Percentiles rank a stretch among this genome's conserved stretches.
These are phyloP conservation scores for Netelia inedita DNA, from an alignment of 2,888 invertebrate genomes.

Conservation along the genomic window DNA sequence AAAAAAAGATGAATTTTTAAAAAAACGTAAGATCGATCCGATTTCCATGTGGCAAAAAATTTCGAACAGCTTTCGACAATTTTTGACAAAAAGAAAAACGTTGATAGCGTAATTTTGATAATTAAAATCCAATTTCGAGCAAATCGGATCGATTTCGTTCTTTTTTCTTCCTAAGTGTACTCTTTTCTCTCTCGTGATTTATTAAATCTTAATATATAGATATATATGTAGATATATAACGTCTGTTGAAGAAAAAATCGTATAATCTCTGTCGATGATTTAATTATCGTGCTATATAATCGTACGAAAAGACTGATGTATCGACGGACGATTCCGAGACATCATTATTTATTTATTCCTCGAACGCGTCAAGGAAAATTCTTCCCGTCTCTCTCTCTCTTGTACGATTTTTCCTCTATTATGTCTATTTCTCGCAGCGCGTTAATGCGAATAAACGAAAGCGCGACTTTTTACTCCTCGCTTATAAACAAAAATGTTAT, in stretches of 20 bases:
- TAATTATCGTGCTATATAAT: constrained; percentile 68
- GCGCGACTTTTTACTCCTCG: constrained; percentile 65
- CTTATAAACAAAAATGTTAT: constrained; percentile 65
- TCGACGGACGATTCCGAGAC: constrained; percentile 72
- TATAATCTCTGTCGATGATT: constrained; percentile 5
- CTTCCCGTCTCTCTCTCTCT: not conserved
- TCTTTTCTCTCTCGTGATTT: not conserved
- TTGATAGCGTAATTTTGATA: not conserved
- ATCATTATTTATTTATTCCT: constrained; percentile 50
- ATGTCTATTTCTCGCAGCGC: not conserved
- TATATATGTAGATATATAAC: no score
- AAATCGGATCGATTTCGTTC: no score
- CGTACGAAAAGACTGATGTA: constrained; percentile 81
- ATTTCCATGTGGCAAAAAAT: not conserved
- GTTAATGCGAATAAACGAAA: constrained; percentile 10
- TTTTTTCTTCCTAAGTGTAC: not conserved
- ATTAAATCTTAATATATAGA: not conserved
- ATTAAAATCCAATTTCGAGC: not conserved
- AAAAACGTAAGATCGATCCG: not conserved
- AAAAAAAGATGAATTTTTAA: not conserved
- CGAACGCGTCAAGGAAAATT: not conserved
- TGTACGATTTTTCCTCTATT: not conserved
- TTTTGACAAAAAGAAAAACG: not conserved
- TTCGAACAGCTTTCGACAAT: not conserved
- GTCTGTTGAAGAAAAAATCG: not conserved